Evolutionary conservation across 2,113 vertebrate species (phyloP).

Genomic region (Sander vitreus): DNA sequence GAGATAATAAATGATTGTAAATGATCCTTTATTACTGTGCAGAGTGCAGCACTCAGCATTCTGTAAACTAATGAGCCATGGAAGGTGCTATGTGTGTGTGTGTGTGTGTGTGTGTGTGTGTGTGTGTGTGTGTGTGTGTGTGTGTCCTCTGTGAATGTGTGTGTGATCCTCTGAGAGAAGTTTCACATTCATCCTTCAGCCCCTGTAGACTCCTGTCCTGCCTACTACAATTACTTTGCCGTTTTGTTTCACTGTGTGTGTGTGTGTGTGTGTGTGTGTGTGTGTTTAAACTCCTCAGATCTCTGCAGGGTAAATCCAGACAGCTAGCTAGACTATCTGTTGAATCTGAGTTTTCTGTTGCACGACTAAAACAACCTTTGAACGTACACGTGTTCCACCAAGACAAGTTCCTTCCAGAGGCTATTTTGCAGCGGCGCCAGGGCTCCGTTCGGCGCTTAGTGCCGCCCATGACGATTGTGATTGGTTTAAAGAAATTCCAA

Average conservation of each 20-base stretch:
- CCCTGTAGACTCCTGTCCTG: conserved; percentile 58
- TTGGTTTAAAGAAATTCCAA: too few species aligned
- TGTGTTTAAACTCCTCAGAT: too few species aligned
- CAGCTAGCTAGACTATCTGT: too few species aligned
- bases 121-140: conserved; percentile 7
- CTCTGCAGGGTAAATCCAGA: too few species aligned
- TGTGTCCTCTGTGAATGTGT: conserved; percentile 12
- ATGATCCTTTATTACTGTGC: conserved; percentile 67
- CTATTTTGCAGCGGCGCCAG: too few species aligned
- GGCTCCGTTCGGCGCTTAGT: too few species aligned
- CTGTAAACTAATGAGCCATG: conserved; percentile 70
- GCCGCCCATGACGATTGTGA: too few species aligned
- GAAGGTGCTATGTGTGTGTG: conserved; percentile 26
- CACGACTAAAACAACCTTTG: too few species aligned
- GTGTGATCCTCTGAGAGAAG: conserved; percentile 49
- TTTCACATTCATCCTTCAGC: conserved; percentile 59
- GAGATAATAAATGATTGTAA: conserved; percentile 63
- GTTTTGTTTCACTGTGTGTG: conserved; percentile 38
- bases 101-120: conserved; percentile 29
- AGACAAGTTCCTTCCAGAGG: too few species aligned
- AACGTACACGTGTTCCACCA: too few species aligned
- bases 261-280: background rate
- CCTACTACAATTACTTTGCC: conserved; percentile 51
- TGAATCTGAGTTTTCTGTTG: too few species aligned
- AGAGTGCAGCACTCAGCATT: conserved; percentile 68